Conservation (phyloP, 2,797 vertebrate genomes). For the Danio choprae region DNA sequence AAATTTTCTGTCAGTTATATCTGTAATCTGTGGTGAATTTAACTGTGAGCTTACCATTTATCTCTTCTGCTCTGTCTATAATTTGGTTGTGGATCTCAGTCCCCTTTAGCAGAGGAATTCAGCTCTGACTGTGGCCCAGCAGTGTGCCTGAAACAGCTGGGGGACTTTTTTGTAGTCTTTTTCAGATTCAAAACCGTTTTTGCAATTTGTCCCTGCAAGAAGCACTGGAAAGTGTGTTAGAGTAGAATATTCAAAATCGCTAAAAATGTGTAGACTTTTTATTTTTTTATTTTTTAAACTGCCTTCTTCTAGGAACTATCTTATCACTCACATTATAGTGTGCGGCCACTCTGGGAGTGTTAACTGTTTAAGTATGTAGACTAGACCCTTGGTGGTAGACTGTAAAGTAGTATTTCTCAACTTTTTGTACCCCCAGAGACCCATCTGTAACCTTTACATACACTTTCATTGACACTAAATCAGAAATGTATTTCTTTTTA, state of each 20-base stretch:
- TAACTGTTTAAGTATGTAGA: neutral
- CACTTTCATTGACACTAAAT: neutral
- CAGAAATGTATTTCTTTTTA: neutral
- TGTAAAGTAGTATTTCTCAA: neutral
- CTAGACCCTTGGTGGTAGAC: neutral
- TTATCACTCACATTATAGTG: neutral
- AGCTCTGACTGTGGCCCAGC: constrained; percentile 46
- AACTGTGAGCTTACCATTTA: neutral
- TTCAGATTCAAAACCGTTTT: neutral
- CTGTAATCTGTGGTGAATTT: neutral
- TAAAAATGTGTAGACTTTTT: neutral
- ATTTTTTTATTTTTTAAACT: neutral
- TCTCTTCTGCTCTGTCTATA: constrained; percentile 12
- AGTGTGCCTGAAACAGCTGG: constrained; percentile 44
- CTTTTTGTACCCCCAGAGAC: neutral
- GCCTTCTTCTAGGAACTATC: neutral
- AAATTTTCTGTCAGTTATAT: neutral
- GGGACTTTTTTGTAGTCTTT: neutral
- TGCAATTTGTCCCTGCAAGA: constrained; percentile 1
- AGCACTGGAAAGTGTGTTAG: neutral
- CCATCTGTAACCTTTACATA: neutral
- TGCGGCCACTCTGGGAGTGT: constrained; percentile 1
- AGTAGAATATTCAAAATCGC: neutral
- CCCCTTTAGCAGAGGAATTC: constrained; percentile 35
- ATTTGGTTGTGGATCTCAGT: constrained; percentile 38